These are phyloP conservation scores for Catagonus wagneri DNA, from an alignment of 2,113 vertebrate species.

Conservation along the genomic window DNA sequence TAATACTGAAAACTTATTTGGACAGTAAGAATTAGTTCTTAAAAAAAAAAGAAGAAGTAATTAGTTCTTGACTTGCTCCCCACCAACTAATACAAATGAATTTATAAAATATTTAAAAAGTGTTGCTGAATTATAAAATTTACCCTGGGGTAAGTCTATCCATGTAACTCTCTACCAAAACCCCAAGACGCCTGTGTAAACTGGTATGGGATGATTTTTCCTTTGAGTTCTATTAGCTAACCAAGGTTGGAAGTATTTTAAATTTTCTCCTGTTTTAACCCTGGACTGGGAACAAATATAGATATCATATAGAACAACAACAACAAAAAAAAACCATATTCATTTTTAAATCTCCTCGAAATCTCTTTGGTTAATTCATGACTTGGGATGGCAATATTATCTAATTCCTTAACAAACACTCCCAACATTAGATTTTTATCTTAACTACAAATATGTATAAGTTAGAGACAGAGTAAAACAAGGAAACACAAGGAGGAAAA, in stretches of 20 bases:
- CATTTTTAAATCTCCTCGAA: slow-evolving; percentile 43
- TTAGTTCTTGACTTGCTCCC: not conserved
- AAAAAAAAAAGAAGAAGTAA: too few relatives aligned
- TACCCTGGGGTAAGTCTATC: not conserved
- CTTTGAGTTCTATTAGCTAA: not conserved
- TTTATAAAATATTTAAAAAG: not conserved
- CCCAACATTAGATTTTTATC: slow-evolving; percentile 23
- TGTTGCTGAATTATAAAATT: not conserved
- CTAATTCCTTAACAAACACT: not conserved
- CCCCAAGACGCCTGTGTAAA: not conserved
- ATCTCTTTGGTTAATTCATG: not conserved
- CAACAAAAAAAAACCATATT: slow-evolving; percentile 8
- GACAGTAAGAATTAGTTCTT: not conserved
- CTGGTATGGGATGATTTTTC: not conserved
- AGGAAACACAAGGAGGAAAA: not conserved
- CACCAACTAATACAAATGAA: not conserved
- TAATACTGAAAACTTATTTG: not conserved
- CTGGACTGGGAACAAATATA: not conserved
- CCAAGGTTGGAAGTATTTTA: not conserved
- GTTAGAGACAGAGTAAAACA: not conserved
- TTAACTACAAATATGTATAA: not conserved
- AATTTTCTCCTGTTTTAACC: not conserved
- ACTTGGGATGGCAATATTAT: not conserved
- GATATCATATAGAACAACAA: not conserved
- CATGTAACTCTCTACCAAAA: not conserved